phyloP scores from a whole-genome alignment of 2,113 vertebrate species.

The Menidia beryllina region DNA sequence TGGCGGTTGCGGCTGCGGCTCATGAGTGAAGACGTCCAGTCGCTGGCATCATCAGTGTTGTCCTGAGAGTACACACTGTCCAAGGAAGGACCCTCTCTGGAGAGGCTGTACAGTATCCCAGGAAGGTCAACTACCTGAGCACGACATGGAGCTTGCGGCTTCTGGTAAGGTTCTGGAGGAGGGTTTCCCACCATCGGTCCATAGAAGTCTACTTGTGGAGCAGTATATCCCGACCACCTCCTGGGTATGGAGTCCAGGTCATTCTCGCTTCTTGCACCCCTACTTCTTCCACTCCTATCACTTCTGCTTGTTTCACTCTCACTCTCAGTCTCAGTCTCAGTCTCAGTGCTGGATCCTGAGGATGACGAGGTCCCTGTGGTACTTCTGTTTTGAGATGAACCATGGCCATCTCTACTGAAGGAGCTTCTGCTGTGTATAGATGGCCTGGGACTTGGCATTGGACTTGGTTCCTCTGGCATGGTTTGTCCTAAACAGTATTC shows the following conservation, averaged over 20 bases:
- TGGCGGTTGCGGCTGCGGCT: slow-evolving; percentile 92
- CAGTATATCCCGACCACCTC: slow-evolving; percentile 65
- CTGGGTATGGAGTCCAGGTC: slow-evolving; percentile 50
- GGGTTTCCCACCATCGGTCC: slow-evolving; percentile 70
- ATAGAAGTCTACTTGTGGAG: slow-evolving; percentile 72
- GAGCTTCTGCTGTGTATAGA: slow-evolving; percentile 59
- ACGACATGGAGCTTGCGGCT: slow-evolving; percentile 28
- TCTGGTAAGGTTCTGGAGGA: slow-evolving; percentile 47
- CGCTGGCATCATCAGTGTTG: slow-evolving; percentile 83
- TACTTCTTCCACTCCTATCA: slow-evolving; percentile 31
- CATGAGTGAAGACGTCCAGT: slow-evolving; percentile 97
- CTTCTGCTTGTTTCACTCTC: slow-evolving; percentile 37
- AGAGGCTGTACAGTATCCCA: slow-evolving; percentile 77
- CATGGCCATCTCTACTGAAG: slow-evolving; percentile 33
- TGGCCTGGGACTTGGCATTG: slow-evolving; percentile 17
- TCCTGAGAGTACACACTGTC: slow-evolving; percentile 79
- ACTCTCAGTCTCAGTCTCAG: slow-evolving; percentile 43
- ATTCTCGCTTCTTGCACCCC: slow-evolving; percentile 48
- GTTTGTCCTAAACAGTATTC: slow-evolving; percentile 8
- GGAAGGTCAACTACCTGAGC: slow-evolving; percentile 71
- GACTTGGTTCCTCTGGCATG: slow-evolving; percentile 20
- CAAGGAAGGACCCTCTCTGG: slow-evolving; percentile 79
- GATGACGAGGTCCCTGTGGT: slow-evolving; percentile 66
- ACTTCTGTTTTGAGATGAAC: slow-evolving; percentile 59
- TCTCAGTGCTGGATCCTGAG: slow-evolving; percentile 53